Evolutionary conservation across 2,797 vertebrate genomes (phyloP).

Genomic region (Poeciliopsis turneri): DNA sequence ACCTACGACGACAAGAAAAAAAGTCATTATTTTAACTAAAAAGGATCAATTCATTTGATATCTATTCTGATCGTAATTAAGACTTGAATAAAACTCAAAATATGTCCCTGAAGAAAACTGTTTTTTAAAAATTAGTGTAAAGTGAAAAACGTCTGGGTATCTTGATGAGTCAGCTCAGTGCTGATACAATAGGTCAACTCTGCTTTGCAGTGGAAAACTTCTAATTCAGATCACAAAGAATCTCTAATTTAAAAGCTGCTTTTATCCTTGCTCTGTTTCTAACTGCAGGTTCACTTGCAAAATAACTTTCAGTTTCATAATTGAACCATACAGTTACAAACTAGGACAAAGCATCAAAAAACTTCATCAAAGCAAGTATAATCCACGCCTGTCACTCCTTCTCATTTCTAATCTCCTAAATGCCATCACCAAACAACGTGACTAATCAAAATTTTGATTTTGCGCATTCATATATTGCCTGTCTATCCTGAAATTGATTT

Average conservation of each 20-base stretch:
- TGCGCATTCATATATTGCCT: slow-evolving; percentile 15
- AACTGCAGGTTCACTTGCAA: neutral
- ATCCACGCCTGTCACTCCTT: neutral
- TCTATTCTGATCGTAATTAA: neutral
- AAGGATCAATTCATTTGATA: neutral
- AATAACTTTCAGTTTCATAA: slow-evolving; percentile 8
- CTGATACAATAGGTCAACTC: neutral
- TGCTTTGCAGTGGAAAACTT: neutral
- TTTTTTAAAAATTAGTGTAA: neutral
- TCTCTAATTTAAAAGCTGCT: neutral
- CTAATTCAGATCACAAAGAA: neutral
- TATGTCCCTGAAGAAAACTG: neutral
- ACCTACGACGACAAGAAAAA: neutral
- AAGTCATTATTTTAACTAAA: neutral
- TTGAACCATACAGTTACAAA: slow-evolving; percentile 4
- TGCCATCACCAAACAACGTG: slow-evolving; percentile 1
- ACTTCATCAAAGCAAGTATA: neutral
- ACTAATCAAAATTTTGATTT: slow-evolving; percentile 15
- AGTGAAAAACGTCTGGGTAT: neutral
- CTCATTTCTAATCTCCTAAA: neutral
- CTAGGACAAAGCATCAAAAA: slow-evolving; percentile 21
- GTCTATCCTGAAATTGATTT: slow-evolving; percentile 48
- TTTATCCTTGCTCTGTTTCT: slow-evolving; percentile 8
- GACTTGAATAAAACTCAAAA: neutral
- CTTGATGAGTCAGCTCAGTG: neutral